Conservation (phyloP, 2,797 vertebrate species). For the Esox masquinongy region DNA sequence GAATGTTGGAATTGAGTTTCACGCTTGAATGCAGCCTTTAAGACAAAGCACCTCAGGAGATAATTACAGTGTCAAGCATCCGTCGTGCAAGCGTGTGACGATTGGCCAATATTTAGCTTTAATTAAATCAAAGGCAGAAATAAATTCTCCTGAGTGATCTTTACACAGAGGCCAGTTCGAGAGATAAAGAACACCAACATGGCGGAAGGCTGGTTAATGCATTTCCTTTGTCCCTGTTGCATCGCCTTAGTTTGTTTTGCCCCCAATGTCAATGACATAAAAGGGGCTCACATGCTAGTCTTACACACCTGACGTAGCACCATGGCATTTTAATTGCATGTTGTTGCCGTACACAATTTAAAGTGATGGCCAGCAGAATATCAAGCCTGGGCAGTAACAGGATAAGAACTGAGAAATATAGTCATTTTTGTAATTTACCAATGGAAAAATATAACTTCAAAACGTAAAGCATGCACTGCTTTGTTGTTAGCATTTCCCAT, state of each 20-base stretch:
- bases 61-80: slow-evolving; percentile 84
- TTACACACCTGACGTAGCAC: background rate
- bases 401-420: background rate
- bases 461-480: background rate
- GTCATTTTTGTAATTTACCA: background rate
- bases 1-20: slow-evolving; percentile 77
- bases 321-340: slow-evolving; percentile 6
- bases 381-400: background rate
- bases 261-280: slow-evolving; percentile 53
- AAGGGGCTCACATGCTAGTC: slow-evolving; percentile 11
- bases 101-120: slow-evolving; percentile 84
- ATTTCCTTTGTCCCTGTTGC: slow-evolving; percentile 65
- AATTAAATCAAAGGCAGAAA: slow-evolving; percentile 85
- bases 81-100: slow-evolving; percentile 71
- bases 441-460: background rate
- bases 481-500: background rate
- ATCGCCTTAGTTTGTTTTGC: slow-evolving; percentile 57
- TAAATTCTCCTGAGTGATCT: slow-evolving; percentile 81
- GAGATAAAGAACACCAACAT: slow-evolving; percentile 69
- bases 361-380: slow-evolving; percentile 43
- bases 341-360: slow-evolving; percentile 56
- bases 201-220: slow-evolving; percentile 63
- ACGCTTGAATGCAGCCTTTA: slow-evolving; percentile 80
- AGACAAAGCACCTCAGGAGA: slow-evolving; percentile 84
- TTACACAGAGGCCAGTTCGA: slow-evolving; percentile 65